Percentiles rank a stretch among this genome's conserved stretches.
These are phyloP conservation scores for Copsychus sechellarum DNA, from an alignment of 2,113 vertebrate genomes.

Conservation along the genomic window DNA sequence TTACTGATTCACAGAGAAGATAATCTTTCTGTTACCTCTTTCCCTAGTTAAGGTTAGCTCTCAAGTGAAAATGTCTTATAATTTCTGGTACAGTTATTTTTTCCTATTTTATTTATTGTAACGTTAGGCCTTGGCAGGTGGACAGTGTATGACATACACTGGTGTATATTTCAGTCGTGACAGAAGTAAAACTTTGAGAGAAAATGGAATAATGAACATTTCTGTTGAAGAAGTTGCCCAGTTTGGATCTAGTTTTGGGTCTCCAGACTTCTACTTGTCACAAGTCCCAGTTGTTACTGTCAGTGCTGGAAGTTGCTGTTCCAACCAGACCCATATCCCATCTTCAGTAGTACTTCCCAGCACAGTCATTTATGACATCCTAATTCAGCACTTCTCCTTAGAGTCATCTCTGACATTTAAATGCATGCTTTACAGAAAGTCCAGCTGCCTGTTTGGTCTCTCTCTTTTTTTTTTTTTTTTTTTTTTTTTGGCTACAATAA, in stretches of 20 bases:
- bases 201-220: background rate
- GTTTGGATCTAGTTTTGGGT: background rate
- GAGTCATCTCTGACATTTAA: background rate
- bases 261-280: background rate
- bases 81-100: background rate
- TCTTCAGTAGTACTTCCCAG: background rate
- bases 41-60: background rate
- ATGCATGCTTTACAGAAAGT: background rate
- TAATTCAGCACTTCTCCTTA: background rate
- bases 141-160: background rate
- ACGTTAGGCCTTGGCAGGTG: background rate
- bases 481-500: background rate
- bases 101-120: background rate
- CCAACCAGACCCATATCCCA: background rate
- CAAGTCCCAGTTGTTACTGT: background rate
- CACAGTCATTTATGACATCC: background rate
- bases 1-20: background rate
- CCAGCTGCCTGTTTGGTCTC: background rate
- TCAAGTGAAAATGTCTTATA: background rate
- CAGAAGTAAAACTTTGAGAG: background rate
- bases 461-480: fast-evolving
- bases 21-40: background rate
- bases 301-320: background rate
- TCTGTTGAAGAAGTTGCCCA: background rate
- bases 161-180: background rate